These are phyloP conservation scores for Julus scanicus DNA, from an alignment of 2,888 invertebrate species.

Conservation along the genomic window DNA sequence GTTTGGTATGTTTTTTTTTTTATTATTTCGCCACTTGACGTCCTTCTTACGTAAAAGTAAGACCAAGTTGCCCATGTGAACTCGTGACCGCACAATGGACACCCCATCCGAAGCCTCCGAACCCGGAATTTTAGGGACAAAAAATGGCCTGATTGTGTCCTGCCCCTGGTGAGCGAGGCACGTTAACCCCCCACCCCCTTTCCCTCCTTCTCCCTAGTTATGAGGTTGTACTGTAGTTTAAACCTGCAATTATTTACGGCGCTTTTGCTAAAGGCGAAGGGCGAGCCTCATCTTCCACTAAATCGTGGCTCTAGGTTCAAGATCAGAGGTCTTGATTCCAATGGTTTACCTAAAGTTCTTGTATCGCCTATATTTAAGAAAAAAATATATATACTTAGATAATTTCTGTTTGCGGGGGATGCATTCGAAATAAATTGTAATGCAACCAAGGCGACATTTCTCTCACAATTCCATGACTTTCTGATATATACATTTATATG, in stretches of 20 bases:
- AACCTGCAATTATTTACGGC: conserved; percentile 4
- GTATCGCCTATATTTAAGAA: too few relatives aligned
- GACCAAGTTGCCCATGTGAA: not conserved
- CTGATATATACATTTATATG: too few relatives aligned
- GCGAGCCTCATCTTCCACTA: not conserved
- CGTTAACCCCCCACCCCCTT: not conserved
- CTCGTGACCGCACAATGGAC: not conserved
- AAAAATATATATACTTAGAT: too few relatives aligned
- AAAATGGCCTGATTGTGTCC: not conserved
- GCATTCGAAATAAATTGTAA: too few relatives aligned
- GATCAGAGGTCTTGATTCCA: too few relatives aligned
- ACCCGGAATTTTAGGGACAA: not conserved
- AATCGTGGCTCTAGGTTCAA: not conserved
- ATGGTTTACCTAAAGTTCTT: too few relatives aligned
- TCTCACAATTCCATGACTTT: too few relatives aligned
- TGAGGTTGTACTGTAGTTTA: not conserved
- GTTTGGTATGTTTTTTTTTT: too few relatives aligned
- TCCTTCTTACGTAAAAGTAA: too few relatives aligned
- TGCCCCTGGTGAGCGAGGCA: not conserved
- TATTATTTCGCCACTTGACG: too few relatives aligned
- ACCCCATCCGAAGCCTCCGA: not conserved
- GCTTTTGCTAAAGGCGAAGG: not conserved
- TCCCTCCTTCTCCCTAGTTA: not conserved
- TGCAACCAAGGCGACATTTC: too few relatives aligned
- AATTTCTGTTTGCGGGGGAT: too few relatives aligned